Percentiles rank a stretch among this genome's conserved stretches.
These are phyloP conservation scores for Drosophila subpulchrella DNA, from an alignment of 1,140 invertebrate species.

Conservation along the genomic window DNA sequence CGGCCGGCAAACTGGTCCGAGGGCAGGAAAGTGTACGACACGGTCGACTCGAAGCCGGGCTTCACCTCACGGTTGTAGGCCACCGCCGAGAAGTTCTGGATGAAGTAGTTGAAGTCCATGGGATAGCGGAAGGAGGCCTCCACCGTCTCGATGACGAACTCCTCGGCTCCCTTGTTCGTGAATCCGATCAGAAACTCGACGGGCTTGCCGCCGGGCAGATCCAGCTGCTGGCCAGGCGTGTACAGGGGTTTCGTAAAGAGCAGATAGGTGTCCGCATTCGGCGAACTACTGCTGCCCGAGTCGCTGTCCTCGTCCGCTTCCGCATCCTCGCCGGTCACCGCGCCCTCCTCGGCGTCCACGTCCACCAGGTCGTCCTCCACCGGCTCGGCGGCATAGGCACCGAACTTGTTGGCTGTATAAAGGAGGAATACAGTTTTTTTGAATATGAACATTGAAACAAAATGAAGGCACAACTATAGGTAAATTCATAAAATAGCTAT, in stretches of 20 bases:
- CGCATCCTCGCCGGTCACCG: conserved; percentile 87
- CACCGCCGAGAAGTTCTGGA: conserved; percentile 98
- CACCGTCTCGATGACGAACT: conserved; percentile 96
- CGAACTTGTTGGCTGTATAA: conserved; percentile 86
- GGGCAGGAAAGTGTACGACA: conserved; percentile 97
- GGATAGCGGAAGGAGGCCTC: conserved; percentile 99
- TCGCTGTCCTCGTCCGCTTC: conserved; percentile 89
- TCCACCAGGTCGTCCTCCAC: conserved; percentile 91
- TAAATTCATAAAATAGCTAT: neutral
- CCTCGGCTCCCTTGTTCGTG: conserved; percentile 95
- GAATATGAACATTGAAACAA: neutral
- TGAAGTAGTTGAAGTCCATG: conserved; percentile 99
- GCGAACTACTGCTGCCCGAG: conserved; percentile 89
- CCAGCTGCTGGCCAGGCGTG: conserved; percentile 75
- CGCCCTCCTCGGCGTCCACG: conserved; percentile 89
- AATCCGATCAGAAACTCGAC: conserved; percentile 99
- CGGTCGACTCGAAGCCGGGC: conserved; percentile 96
- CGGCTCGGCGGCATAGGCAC: conserved; percentile 91
- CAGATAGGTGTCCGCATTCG: conserved; percentile 96
- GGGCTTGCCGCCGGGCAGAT: conserved; percentile 90
- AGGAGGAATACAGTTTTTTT: conserved; percentile 7
- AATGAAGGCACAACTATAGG: neutral
- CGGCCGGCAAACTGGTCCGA: conserved; percentile 97
- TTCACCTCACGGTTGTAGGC: conserved; percentile 95
- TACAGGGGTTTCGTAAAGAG: conserved; percentile 94